phyloP scores from a whole-genome alignment of 92 coral and sea anemone genomes.

The Paramuricea clavata region DNA sequence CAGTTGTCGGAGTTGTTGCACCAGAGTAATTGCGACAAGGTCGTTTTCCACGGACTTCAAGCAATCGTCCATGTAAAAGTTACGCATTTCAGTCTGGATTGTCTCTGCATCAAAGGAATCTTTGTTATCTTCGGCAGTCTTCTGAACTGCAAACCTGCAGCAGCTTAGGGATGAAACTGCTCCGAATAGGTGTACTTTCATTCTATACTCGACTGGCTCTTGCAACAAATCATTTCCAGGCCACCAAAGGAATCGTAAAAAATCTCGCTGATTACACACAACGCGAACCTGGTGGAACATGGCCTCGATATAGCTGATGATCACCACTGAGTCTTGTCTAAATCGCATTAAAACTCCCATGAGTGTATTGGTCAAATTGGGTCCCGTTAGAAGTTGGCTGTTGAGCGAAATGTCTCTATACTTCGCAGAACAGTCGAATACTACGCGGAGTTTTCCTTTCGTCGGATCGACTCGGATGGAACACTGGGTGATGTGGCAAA shows the following conservation, averaged over 20 bases:
- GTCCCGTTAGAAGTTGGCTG: background rate
- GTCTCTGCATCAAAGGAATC: background rate
- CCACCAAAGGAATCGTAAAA: constrained; percentile 2
- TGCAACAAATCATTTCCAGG: background rate
- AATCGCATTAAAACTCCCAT: background rate
- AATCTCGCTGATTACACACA: background rate
- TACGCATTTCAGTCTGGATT: background rate
- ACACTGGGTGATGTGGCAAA: constrained; percentile 50
- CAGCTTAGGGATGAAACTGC: too few species aligned
- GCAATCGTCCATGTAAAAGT: constrained; percentile 1
- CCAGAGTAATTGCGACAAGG: background rate
- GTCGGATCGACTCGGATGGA: constrained; percentile 58
- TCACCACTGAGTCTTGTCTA: background rate
- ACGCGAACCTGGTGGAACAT: constrained; percentile 6
- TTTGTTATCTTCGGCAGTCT: background rate
- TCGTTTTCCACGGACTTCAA: background rate
- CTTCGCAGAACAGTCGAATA: constrained; percentile 63
- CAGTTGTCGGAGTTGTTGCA: background rate
- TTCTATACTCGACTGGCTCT: background rate
- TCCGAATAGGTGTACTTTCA: too few species aligned
- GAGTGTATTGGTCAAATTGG: background rate
- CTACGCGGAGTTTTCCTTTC: constrained; percentile 56
- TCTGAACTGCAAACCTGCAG: background rate
- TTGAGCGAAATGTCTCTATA: constrained; percentile 28
- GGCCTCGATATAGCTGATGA: background rate